phyloP scores from a whole-genome alignment of 1,140 invertebrate genomes.

The Episyrphus balteatus region DNA sequence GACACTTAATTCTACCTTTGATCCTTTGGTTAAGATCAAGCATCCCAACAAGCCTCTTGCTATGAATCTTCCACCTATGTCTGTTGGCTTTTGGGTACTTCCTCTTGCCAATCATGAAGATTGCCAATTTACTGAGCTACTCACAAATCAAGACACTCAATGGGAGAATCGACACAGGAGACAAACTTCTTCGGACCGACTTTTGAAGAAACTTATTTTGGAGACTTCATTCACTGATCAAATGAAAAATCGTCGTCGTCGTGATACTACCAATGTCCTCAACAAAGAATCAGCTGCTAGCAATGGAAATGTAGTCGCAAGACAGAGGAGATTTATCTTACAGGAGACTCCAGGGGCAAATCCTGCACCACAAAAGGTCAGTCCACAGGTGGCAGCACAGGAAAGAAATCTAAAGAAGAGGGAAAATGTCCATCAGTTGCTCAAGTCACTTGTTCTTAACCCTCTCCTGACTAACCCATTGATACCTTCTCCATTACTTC shows the following conservation, averaged over 20 bases:
- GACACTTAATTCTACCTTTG: conserved; percentile 18
- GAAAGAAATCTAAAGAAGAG: too few relatives aligned
- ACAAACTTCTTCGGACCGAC: conserved; percentile 24
- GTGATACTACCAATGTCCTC: not conserved
- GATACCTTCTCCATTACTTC: too few relatives aligned
- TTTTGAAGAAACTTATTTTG: conserved; percentile 27
- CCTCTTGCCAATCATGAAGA: conserved; percentile 27
- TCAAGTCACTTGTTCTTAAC: too few relatives aligned
- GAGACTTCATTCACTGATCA: conserved; percentile 20
- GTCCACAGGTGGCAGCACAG: too few relatives aligned
- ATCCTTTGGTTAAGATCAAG: conserved; percentile 18
- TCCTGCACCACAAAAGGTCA: too few relatives aligned
- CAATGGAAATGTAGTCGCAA: too few relatives aligned
- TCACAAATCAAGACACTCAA: conserved; percentile 10
- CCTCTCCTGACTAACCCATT: too few relatives aligned
- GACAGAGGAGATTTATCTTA: too few relatives aligned
- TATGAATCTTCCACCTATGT: conserved; percentile 23
- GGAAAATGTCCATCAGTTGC: too few relatives aligned
- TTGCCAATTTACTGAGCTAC: conserved; percentile 28
- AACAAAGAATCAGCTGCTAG: too few relatives aligned
- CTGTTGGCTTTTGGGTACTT: conserved; percentile 32
- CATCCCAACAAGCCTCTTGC: conserved; percentile 15
- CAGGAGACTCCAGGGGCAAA: too few relatives aligned
- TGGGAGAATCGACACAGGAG: conserved; percentile 5
- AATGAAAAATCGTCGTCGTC: conserved; percentile 13